These are phyloP conservation scores for Labeo catla DNA, from an alignment of 2,113 vertebrate genomes.

Conservation along the genomic window DNA sequence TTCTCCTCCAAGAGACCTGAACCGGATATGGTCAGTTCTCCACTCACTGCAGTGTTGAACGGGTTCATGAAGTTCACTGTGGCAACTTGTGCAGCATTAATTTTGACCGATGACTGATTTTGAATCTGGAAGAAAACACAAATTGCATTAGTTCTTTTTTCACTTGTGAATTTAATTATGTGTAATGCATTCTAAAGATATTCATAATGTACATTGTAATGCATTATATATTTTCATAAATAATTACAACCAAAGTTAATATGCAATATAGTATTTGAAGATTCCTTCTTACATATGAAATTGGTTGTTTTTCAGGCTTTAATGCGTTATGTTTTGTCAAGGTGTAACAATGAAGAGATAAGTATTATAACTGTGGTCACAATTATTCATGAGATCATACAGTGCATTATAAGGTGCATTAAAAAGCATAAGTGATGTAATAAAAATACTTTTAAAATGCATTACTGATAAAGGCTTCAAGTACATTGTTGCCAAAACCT, in stretches of 20 bases:
- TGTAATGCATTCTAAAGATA: too few relatives aligned
- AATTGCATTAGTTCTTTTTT: too few relatives aligned
- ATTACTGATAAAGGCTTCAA: too few relatives aligned
- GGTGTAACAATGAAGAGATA: neutral
- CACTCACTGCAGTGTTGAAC: slow-evolving; percentile 64
- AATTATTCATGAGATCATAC: neutral
- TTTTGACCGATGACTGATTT: slow-evolving; percentile 52
- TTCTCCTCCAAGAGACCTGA: slow-evolving; percentile 64
- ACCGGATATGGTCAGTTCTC: slow-evolving; percentile 66
- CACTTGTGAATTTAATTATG: too few relatives aligned
- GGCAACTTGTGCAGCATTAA: slow-evolving; percentile 57
- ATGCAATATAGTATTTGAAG: too few relatives aligned
- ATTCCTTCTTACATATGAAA: too few relatives aligned
- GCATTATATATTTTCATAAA: too few relatives aligned
- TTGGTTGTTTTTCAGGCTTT: neutral
- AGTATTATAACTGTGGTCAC: neutral
- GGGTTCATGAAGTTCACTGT: slow-evolving; percentile 70
- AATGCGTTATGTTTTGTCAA: neutral
- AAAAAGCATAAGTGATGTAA: too few relatives aligned
- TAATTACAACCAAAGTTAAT: too few relatives aligned
- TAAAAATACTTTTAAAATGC: neutral
- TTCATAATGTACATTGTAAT: too few relatives aligned
- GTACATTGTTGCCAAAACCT: too few relatives aligned
- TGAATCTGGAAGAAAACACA: slow-evolving; percentile 63
- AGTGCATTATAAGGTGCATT: neutral